Evolutionary conservation across 1,140 invertebrate species (phyloP), one percentile per base, ranked within the genome.

Genomic region (Prorops nasuta): DNA sequence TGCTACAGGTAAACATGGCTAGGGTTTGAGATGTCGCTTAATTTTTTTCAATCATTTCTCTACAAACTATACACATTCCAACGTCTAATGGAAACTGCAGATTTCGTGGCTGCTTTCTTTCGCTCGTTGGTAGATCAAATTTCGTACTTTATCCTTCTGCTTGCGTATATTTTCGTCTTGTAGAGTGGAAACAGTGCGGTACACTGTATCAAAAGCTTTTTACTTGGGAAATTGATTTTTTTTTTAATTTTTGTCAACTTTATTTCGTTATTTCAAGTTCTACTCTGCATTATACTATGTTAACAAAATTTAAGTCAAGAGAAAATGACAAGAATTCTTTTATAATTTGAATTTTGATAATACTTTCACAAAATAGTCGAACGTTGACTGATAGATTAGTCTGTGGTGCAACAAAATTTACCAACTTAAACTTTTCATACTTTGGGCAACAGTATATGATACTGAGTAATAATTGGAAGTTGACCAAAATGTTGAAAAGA

Each of bases 1-100:
- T 76, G 73, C 56, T 77, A 32, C 76, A 76, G 69, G 76, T 78
- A 51, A 67, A 54, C 53, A 24, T 43, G 45, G n/a, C n/a, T n/a
- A n/a, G n/a, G n/a, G 12, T 24, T 54, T 41, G n/a, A 3, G n/a
- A 36, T 20, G 7, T 1, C 0, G 14, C 3, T 37, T 46, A 31
- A 47, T 22, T 16, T 7, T 22, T 40, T 40, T 8, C 38, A 40
- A 1, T 46, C 18, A 16, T 14, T 10, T 21, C 16, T 36, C 20
- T 32, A 9, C n/a, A 12, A 28, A 24, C 15, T 28, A 44, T 18
- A 20, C 17, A 1, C 8, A 12, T 34, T 31, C 72, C 72, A 76
- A 57, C 65, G 64, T 44, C n/a, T 72, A 74, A 69, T 72, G 20
- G 69, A 64, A 31, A 45, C 56, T 49, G 47, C 31, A 24, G 21